A percentile compares a stretch with the other conserved stretches of the same genome.
These are phyloP conservation scores for Euphydryas editha DNA, from an alignment of 2,888 invertebrate genomes.

Conservation along the genomic window DNA sequence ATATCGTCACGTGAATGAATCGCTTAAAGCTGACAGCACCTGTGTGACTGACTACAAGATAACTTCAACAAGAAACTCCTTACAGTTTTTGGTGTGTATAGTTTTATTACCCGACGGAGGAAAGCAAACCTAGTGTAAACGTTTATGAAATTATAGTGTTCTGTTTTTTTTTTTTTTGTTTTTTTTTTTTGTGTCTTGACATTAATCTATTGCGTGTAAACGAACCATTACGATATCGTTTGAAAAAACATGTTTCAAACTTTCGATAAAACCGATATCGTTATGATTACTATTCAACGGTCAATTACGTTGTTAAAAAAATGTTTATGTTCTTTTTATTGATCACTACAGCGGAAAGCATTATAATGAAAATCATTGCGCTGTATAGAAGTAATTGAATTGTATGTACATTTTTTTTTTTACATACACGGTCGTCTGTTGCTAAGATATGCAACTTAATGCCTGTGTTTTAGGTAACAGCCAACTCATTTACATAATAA, in stretches of 20 bases:
- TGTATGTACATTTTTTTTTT: too few species aligned
- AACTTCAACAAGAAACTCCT: background rate
- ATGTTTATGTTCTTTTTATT: too few species aligned
- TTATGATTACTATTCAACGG: background rate
- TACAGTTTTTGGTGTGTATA: constrained; percentile 1
- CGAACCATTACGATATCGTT: background rate
- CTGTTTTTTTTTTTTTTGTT: too few species aligned
- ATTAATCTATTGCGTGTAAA: background rate
- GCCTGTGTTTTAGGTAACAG: too few species aligned
- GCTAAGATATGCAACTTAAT: too few species aligned
- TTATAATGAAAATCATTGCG: too few species aligned
- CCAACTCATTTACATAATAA: too few species aligned
- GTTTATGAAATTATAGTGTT: background rate
- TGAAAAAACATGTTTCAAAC: constrained; percentile 4
- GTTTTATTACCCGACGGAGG: background rate
- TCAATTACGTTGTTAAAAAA: background rate
- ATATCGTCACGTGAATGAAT: background rate
- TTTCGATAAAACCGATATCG: background rate
- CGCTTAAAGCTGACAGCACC: background rate
- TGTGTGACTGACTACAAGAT: background rate
- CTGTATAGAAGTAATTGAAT: too few species aligned
- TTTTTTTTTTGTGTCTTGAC: background rate
- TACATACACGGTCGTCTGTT: too few species aligned
- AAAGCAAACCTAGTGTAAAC: background rate
- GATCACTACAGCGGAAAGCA: too few species aligned